Conservation (phyloP, 2,888 invertebrate genomes). For the Plusia festucae region DNA sequence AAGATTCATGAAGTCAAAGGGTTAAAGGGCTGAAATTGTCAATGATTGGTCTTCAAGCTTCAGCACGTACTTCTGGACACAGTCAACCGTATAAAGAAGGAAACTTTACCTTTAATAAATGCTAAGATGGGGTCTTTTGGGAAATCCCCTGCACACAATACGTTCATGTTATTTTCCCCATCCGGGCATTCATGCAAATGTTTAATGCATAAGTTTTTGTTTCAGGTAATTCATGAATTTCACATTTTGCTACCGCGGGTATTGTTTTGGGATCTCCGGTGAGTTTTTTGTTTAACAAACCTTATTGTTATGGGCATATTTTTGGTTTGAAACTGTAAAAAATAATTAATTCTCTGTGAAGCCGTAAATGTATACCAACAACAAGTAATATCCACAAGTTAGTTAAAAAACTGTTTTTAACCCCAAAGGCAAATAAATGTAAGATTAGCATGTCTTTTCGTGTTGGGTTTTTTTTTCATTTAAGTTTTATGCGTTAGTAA, state of each 20-base stretch:
- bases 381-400: too few relatives aligned
- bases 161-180: slow-evolving; percentile 11
- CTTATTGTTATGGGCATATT: slow-evolving; percentile 19
- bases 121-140: slow-evolving; percentile 11
- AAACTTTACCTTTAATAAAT: slow-evolving; percentile 15
- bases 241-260: slow-evolving; percentile 30
- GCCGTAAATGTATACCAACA: too few relatives aligned
- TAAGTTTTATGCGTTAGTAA: too few relatives aligned
- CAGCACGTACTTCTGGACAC: background rate
- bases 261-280: slow-evolving; percentile 41
- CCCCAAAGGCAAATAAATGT: too few relatives aligned
- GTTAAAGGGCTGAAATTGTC: background rate
- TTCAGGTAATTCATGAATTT: slow-evolving; percentile 61
- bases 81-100: background rate
- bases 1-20: slow-evolving; percentile 2
- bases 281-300: slow-evolving; percentile 46
- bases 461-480: too few relatives aligned
- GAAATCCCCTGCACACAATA: slow-evolving; percentile 16
- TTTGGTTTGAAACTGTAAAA: background rate
- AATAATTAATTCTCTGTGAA: background rate
- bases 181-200: slow-evolving; percentile 24
- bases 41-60: background rate
- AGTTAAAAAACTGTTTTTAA: too few relatives aligned
- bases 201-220: slow-evolving; percentile 51
- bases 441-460: too few relatives aligned